Conservation (phyloP, 1,140 invertebrate species). For the Bombus affinis region DNA sequence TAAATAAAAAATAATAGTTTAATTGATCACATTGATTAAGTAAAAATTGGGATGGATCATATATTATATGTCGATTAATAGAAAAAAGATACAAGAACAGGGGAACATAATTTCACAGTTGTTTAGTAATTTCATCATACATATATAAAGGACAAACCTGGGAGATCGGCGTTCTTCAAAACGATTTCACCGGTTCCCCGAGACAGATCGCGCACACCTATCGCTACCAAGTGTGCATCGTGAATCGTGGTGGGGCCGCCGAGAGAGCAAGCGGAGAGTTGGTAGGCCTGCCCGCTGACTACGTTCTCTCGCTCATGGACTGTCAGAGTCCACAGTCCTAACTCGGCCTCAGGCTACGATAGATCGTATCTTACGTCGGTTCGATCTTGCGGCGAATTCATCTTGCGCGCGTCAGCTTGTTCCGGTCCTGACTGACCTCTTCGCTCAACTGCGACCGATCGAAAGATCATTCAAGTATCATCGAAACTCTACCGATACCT, state of each 20-base stretch:
- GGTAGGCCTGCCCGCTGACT: constrained; percentile 68
- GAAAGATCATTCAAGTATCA: constrained; percentile 24
- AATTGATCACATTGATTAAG: neutral
- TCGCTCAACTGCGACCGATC: constrained; percentile 13
- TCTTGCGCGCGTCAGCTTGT: constrained; percentile 20
- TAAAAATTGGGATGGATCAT: neutral
- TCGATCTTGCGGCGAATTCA: constrained; percentile 63
- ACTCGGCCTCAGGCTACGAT: constrained; percentile 79
- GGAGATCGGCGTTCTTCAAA: constrained; percentile 7
- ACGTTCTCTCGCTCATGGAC: constrained; percentile 67
- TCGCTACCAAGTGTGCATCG: constrained; percentile 59
- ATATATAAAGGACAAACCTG: constrained; percentile 6
- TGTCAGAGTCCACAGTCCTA: constrained; percentile 80
- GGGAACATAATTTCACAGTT: no score
- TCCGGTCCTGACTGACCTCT: constrained; percentile 23
- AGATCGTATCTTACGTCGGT: constrained; percentile 76
- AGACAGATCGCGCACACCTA: constrained; percentile 55
- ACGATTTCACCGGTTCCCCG: constrained; percentile 59
- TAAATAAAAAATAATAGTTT: no score
- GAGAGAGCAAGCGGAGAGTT: constrained; percentile 41
- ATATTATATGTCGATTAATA: neutral
- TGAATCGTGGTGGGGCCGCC: constrained; percentile 57
- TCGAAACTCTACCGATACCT: neutral
- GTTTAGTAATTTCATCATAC: neutral
- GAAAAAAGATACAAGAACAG: neutral